A percentile compares a stretch with the other conserved stretches of the same genome.
These are phyloP conservation scores for Aulostomus chinensis DNA, from an alignment of 2,797 vertebrate genomes.

Conservation along the genomic window DNA sequence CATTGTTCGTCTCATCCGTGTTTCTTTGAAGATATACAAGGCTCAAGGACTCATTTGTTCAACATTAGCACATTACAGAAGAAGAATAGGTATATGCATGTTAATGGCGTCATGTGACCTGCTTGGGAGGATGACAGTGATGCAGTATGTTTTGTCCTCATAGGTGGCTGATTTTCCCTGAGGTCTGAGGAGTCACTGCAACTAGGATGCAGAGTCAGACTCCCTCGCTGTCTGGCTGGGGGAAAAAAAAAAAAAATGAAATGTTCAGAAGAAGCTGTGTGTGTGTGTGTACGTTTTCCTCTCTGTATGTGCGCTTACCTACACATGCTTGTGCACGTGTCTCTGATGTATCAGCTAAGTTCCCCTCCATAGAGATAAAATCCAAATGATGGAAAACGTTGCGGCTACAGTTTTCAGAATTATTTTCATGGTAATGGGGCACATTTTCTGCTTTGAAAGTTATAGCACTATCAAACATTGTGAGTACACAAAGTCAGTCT, in stretches of 20 bases:
- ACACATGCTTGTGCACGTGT: constrained; percentile 14
- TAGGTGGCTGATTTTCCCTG: constrained; percentile 21
- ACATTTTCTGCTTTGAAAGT: constrained; percentile 49
- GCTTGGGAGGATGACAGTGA: constrained; percentile 16
- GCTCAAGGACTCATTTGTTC: constrained; percentile 70
- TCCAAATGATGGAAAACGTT: constrained; percentile 46
- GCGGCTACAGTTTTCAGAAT: constrained; percentile 27
- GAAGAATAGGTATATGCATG: constrained; percentile 12
- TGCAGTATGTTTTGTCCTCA: constrained; percentile 20
- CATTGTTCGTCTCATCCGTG: constrained; percentile 44
- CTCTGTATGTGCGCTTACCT: constrained; percentile 24
- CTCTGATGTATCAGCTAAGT: constrained; percentile 32
- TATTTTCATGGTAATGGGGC: constrained; percentile 24
- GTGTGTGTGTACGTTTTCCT: constrained; percentile 14
- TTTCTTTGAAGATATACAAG: constrained; percentile 63
- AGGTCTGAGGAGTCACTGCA: constrained; percentile 32
- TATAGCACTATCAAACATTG: constrained; percentile 45
- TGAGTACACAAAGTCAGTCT: constrained; percentile 55
- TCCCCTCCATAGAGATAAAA: constrained; percentile 32
- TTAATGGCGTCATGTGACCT: constrained; percentile 40
- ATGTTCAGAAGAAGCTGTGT: constrained; percentile 12
- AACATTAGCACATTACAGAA: constrained; percentile 51
- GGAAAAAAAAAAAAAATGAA: constrained; percentile 19
- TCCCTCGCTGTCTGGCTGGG: constrained; percentile 16
- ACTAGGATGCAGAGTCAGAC: constrained; percentile 44